A percentile compares a stretch with the other conserved stretches of the same genome.
phyloP scores from a whole-genome alignment of 2,797 vertebrate species.

The Echeneis naucrates region DNA sequence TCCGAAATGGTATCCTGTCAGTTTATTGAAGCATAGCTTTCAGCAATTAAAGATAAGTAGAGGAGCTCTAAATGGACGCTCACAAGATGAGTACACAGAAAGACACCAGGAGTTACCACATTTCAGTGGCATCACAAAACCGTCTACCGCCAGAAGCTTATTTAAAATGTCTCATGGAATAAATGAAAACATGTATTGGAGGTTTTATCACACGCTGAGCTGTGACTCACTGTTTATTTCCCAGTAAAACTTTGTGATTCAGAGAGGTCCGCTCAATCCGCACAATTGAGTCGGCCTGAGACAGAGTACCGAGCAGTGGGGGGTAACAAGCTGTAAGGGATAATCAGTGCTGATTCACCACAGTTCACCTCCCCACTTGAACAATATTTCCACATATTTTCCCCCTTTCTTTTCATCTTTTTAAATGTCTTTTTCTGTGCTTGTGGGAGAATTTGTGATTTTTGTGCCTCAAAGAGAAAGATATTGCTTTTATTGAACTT shows the following conservation, averaged over 20 bases:
- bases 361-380: conserved; percentile 35
- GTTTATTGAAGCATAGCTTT: not conserved
- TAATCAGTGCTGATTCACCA: conserved; percentile 57
- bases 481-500: conserved; percentile 14
- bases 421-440: conserved; percentile 9
- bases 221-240: conserved; percentile 38
- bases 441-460: not conserved
- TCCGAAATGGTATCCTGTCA: not conserved
- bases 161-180: conserved; percentile 44
- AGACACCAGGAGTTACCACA: conserved; percentile 13
- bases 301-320: conserved; percentile 32
- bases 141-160: conserved; percentile 2
- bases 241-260: conserved; percentile 47
- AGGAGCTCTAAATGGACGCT: conserved; percentile 12
- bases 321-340: conserved; percentile 33
- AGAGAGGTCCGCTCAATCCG: conserved; percentile 29
- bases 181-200: conserved; percentile 45
- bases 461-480: not conserved
- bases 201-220: conserved; percentile 26
- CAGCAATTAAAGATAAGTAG: conserved; percentile 15
- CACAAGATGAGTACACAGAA: conserved; percentile 15
- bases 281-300: conserved; percentile 10
- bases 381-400: conserved; percentile 20
- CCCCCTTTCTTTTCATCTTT: conserved; percentile 30
- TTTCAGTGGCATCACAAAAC: conserved; percentile 21